Evolutionary conservation across 2,113 vertebrate species (phyloP).

Genomic region (Pungitius pungitius): DNA sequence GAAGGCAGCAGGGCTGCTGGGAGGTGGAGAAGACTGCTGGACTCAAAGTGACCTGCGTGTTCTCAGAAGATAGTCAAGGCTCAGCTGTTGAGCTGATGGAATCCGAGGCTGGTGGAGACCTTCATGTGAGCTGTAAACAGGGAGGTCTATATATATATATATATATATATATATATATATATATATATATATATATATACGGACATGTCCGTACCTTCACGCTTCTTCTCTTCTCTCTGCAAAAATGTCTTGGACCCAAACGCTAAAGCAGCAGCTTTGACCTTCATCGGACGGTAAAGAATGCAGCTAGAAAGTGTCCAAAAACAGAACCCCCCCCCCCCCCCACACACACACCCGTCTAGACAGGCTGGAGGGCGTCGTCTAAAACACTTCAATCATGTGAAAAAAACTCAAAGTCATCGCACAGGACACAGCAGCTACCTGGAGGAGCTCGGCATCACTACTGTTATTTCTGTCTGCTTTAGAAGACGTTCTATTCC

Average conservation of each 20-base stretch:
- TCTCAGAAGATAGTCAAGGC: slow-evolving; percentile 24
- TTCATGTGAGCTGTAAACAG: not conserved
- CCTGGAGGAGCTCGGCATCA: not conserved
- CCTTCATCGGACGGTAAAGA: not conserved
- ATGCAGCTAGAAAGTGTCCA: not conserved
- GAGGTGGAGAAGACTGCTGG: not conserved
- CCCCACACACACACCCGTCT: no score
- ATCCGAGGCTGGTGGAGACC: not conserved
- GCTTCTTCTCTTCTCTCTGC: not conserved
- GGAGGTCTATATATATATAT: no score
- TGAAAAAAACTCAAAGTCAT: no score
- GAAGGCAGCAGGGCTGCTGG: not conserved
- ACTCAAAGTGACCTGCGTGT: slow-evolving; percentile 33
- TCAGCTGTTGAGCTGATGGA: not conserved
- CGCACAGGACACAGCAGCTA: not conserved
- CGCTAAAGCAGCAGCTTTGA: not conserved
- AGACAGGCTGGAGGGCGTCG: no score
- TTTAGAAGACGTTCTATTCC: not conserved
- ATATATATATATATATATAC: no score
- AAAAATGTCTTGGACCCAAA: not conserved
- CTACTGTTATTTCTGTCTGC: not conserved
- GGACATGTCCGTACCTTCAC: not conserved
- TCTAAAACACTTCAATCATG: no score
- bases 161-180: no score
- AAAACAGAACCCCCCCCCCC: not conserved